phyloP scores from a whole-genome alignment of 1,140 invertebrate species.

The Aplysia californica region DNA sequence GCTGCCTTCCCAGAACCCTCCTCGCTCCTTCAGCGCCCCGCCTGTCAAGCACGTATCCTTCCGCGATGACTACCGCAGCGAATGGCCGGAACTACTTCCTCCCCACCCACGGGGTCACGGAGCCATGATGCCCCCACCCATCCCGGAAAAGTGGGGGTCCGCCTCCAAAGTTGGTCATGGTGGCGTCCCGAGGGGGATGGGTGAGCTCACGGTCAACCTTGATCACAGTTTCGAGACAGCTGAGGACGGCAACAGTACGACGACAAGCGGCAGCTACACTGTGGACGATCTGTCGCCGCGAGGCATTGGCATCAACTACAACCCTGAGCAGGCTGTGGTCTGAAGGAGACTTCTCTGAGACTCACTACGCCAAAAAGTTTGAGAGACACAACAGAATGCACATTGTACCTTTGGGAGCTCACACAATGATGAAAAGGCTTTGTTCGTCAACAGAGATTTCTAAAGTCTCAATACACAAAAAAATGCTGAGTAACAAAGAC shows the following conservation, averaged over 20 bases:
- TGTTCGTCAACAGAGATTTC: too few species aligned
- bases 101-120: neutral
- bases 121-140: neutral
- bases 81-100: conserved; percentile 12
- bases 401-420: too few species aligned
- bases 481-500: neutral
- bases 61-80: conserved; percentile 26
- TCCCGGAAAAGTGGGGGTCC: neutral
- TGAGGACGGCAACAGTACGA: conserved; percentile 36
- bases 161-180: conserved; percentile 5
- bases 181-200: neutral
- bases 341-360: neutral
- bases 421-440: too few species aligned
- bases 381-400: too few species aligned
- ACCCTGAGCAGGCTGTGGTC: conserved; percentile 13
- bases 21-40: neutral
- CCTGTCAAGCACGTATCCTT: conserved; percentile 37
- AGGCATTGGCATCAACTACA: neutral
- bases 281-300: conserved; percentile 20
- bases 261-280: conserved; percentile 25
- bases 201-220: conserved; percentile 10
- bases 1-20: neutral
- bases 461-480: neutral
- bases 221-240: conserved; percentile 28
- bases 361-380: neutral